Conservation (phyloP, 2,888 invertebrate genomes). For the Acanthosoma haemorrhoidale region DNA sequence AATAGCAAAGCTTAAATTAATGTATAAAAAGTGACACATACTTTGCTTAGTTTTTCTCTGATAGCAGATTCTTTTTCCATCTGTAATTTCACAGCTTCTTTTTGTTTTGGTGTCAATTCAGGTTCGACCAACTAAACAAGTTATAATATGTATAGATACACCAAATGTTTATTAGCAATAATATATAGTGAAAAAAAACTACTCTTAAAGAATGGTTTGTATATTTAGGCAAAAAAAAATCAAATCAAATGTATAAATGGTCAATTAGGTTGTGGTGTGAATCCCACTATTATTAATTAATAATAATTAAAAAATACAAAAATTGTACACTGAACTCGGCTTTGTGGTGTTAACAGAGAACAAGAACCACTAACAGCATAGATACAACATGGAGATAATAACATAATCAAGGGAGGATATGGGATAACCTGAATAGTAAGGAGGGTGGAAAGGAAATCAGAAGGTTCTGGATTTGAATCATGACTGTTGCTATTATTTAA, state of each 20-base stretch:
- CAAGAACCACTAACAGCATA: too few species aligned
- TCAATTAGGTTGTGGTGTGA: too few species aligned
- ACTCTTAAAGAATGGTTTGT: not conserved
- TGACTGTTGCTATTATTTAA: too few species aligned
- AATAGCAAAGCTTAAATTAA: not conserved
- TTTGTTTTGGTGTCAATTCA: conserved; percentile 78
- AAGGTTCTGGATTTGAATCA: too few species aligned
- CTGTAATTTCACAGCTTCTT: conserved; percentile 82
- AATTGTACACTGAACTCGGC: too few species aligned
- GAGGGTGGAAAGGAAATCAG: too few species aligned
- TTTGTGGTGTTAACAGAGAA: too few species aligned
- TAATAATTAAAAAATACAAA: not conserved
- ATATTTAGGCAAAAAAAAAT: not conserved
- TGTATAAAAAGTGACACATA: not conserved
- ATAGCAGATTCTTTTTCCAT: conserved; percentile 77
- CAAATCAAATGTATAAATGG: not conserved
- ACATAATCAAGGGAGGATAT: too few species aligned
- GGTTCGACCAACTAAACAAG: conserved; percentile 48
- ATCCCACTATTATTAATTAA: too few species aligned
- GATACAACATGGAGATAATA: too few species aligned
- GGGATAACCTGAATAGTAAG: too few species aligned
- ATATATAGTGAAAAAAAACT: not conserved
- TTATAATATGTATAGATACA: not conserved
- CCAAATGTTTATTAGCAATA: not conserved
- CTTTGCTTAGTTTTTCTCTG: conserved; percentile 56